A percentile compares a stretch with the other conserved stretches of the same genome.
Conservation (phyloP, 1,140 invertebrate genomes). For the Sogatella furcifera region DNA sequence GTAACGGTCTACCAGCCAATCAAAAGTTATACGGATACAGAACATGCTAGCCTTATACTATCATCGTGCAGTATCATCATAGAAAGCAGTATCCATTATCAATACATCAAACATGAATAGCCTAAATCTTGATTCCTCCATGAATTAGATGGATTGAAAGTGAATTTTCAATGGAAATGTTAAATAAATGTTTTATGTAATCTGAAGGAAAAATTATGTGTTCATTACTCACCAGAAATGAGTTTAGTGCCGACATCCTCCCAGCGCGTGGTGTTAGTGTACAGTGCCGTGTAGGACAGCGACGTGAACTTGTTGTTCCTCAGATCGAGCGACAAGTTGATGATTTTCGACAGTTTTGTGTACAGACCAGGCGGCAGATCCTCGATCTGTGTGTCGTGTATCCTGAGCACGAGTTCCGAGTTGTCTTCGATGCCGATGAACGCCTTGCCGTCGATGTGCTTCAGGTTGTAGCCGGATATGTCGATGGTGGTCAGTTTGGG, state of each 20-base stretch:
- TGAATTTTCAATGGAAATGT: no score
- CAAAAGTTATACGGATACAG: no score
- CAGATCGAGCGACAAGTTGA: constrained; percentile 64
- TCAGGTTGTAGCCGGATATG: constrained; percentile 60
- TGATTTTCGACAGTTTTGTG: constrained; percentile 55
- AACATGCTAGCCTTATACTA: no score
- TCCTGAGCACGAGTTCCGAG: constrained; percentile 58
- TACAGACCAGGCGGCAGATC: constrained; percentile 69
- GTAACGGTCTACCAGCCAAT: no score
- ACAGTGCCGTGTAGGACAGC: constrained; percentile 72
- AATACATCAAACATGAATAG: no score
- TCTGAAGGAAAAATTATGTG: no score
- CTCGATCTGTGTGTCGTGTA: constrained; percentile 60
- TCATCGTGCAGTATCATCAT: no score
- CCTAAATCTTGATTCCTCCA: no score
- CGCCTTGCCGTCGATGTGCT: constrained; percentile 54
- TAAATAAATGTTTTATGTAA: no score
- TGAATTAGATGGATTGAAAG: no score
- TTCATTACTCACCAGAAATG: no score
- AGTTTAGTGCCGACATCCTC: constrained; percentile 67
- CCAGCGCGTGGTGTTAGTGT: constrained; percentile 74
- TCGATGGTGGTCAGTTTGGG: constrained; percentile 67
- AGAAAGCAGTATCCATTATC: no score
- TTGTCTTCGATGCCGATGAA: constrained; percentile 46
- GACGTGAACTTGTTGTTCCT: constrained; percentile 69